phyloP scores from a whole-genome alignment of 1,140 invertebrate genomes.

The Drosophila arawakana region DNA sequence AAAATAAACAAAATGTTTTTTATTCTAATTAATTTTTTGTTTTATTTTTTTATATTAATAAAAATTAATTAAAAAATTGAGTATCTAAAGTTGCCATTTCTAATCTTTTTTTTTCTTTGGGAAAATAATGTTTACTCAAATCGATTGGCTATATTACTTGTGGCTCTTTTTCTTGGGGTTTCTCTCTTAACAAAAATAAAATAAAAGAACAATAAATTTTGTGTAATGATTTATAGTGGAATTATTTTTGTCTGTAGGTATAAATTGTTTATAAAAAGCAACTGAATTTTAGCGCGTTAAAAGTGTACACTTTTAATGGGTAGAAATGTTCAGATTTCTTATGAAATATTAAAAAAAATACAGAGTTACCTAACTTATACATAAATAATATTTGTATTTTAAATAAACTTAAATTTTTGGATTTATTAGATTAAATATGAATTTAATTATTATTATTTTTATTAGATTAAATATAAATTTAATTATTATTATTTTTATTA shows the following conservation, averaged over 20 bases:
- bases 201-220: too few species aligned
- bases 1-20: neutral
- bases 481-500: neutral
- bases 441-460: neutral
- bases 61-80: conserved; percentile 6
- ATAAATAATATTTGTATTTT: neutral
- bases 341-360: conserved; percentile 28
- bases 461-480: neutral
- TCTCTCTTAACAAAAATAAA: too few species aligned
- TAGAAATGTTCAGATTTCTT: conserved; percentile 6
- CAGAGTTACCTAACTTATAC: neutral
- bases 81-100: too few species aligned
- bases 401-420: neutral
- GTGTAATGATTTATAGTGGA: too few species aligned
- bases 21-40: neutral
- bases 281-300: too few species aligned
- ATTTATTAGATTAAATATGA: neutral
- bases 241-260: too few species aligned
- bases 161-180: too few species aligned
- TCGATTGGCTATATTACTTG: too few species aligned
- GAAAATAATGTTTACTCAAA: too few species aligned
- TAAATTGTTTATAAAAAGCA: too few species aligned
- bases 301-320: too few species aligned
- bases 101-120: too few species aligned
- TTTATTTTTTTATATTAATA: neutral